A percentile compares a stretch with the other conserved stretches of the same genome.
phyloP scores from a whole-genome alignment of 2,888 invertebrate genomes.

The Ditylenchus weischeri region DNA sequence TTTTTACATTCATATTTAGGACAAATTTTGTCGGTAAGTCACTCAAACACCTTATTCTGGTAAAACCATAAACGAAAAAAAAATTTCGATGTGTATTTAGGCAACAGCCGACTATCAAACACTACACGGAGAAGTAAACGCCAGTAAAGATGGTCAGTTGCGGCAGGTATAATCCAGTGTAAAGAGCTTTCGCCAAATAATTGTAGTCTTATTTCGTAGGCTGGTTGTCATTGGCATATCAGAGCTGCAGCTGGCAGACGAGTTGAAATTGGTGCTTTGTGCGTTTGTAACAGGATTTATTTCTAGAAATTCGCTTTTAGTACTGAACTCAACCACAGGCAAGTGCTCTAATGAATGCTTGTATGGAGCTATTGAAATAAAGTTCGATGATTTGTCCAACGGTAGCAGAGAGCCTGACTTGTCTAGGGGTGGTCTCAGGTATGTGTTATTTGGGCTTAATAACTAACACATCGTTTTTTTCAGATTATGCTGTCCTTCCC shows the following conservation, averaged over 20 bases:
- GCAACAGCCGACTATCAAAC: slow-evolving; percentile 27
- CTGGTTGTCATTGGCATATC: slow-evolving; percentile 11
- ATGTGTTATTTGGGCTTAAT: neutral
- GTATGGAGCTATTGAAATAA: slow-evolving; percentile 26
- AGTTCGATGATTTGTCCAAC: slow-evolving; percentile 25
- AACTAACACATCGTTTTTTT: neutral
- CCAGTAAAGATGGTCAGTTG: slow-evolving; percentile 15
- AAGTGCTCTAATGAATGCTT: slow-evolving; percentile 25
- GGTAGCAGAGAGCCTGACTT: slow-evolving; percentile 14
- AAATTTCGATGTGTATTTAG: neutral
- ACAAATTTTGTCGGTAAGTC: no score
- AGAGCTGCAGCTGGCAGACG: slow-evolving; percentile 4
- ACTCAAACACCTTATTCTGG: no score
- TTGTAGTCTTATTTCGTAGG: neutral
- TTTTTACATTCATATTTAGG: no score
- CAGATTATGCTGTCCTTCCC: slow-evolving; percentile 25
- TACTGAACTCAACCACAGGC: slow-evolving; percentile 16
- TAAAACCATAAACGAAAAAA: no score
- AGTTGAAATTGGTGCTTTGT: slow-evolving; percentile 2
- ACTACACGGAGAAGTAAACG: slow-evolving; percentile 16
- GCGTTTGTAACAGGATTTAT: neutral
- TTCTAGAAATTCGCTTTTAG: neutral
- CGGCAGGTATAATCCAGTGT: slow-evolving; percentile 22
- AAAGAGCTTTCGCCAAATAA: slow-evolving; percentile 1
- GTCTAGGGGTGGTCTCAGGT: neutral